Base-by-base conservation (phyloP, 1,140 invertebrate species). In the Pteromalus puparum region DNA sequence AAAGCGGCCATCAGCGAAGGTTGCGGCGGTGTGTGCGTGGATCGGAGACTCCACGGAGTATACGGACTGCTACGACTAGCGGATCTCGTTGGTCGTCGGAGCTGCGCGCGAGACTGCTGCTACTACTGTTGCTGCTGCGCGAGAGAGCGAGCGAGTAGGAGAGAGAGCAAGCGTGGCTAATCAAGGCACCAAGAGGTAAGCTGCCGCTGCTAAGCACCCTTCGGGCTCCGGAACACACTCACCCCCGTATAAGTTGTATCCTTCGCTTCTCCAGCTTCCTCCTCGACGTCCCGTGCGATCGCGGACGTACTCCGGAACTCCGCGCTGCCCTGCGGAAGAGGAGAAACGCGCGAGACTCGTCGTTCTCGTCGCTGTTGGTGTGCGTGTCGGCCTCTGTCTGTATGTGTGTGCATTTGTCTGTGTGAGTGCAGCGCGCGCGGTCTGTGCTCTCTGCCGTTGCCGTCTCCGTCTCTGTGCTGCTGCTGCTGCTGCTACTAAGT, bases 101-200 rank as follows among this genome's bases (percentile, higher is more conserved):
- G 46, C 80, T 30, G 42, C 28, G 80, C 68, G 75, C 86, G 87
- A 85, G 79, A 65, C 74, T 82, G 88, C 88, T 87, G 88, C 38
- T 38, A 30, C 30, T 38, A 87, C 87, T 89, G 84, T 87, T 89
- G 86, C 81, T 86, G 83, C 83, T 85, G 83, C 88, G 65, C 28
- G 79, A 53, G 67, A 72, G 75, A 70, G 78, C 38, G 77, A 48
- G 70, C 34, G 70, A 46, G 30, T 46, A 65, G 70, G 77, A 86
- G 83, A 88, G 86, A 82, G 89, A 88, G 89, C 87, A 91, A 94
- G 94, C 94, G 94, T 95, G 94, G 94, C 94, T 95, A 94, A 94
- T 94, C 94, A 94, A 93, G 94, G 94, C 92, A 94, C 93, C 91
- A 95, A 95, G 93, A 95, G 94, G 94, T 95, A 94, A 79, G 81